Percentiles rank a stretch among this genome's conserved stretches.
These are phyloP conservation scores for Catocala fraxini DNA, from an alignment of 2,888 invertebrate genomes.

Conservation along the genomic window DNA sequence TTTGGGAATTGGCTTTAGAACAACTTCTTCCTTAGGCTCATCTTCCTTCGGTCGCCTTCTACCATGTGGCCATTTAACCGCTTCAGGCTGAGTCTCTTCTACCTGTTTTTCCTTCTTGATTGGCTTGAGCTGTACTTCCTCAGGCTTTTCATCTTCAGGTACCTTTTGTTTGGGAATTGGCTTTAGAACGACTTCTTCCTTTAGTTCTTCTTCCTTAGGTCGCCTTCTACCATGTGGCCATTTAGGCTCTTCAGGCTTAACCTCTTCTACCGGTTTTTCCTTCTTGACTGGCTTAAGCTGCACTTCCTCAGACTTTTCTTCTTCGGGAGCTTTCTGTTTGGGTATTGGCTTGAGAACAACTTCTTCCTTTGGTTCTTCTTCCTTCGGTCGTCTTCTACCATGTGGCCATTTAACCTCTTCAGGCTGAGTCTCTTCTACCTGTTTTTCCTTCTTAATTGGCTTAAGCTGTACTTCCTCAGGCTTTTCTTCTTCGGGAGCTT, in stretches of 20 bases:
- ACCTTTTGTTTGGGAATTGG: slow-evolving; percentile 57
- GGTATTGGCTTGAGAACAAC: slow-evolving; percentile 55
- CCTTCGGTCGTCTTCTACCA: slow-evolving; percentile 46
- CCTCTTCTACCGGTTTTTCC: slow-evolving; percentile 73
- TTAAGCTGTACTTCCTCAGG: slow-evolving; percentile 75
- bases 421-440: slow-evolving; percentile 60
- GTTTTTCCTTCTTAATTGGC: slow-evolving; percentile 61
- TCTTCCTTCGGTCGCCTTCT: slow-evolving; percentile 57
- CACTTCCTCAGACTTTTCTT: slow-evolving; percentile 74
- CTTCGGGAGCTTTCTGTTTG: slow-evolving; percentile 74
- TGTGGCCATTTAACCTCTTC: slow-evolving; percentile 63
- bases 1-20: slow-evolving; percentile 67
- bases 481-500: slow-evolving; percentile 85
- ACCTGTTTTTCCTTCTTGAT: slow-evolving; percentile 49
- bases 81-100: slow-evolving; percentile 57
- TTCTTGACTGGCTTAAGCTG: slow-evolving; percentile 57
- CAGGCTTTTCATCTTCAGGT: slow-evolving; percentile 59
- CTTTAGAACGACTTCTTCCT: slow-evolving; percentile 61
- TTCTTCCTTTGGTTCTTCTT: slow-evolving; percentile 73
- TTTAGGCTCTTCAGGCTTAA: slow-evolving; percentile 50
- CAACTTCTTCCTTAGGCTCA: slow-evolving; percentile 61
- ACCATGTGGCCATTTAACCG: slow-evolving; percentile 57
- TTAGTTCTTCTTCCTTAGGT: slow-evolving; percentile 59
- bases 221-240: slow-evolving; percentile 55
- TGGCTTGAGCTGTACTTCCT: slow-evolving; percentile 58